phyloP scores from a whole-genome alignment of 2,797 vertebrate species.

The Hyperoplus immaculatus region DNA sequence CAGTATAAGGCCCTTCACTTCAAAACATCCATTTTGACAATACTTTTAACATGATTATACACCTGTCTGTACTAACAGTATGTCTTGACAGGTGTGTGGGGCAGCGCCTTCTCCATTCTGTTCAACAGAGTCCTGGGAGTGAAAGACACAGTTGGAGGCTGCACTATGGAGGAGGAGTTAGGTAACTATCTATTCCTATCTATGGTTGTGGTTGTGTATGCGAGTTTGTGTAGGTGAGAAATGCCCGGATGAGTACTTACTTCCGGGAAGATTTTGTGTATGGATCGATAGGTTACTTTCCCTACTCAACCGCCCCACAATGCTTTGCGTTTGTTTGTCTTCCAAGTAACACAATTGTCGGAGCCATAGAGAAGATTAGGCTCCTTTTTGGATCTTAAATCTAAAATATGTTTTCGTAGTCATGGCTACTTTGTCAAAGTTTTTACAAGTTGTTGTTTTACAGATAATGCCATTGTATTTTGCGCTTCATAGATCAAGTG shows the following conservation, averaged over 20 bases:
- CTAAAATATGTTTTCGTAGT: background rate
- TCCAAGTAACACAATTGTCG: no score
- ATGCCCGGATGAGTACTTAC: no score
- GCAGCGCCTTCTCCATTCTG: constrained; percentile 98
- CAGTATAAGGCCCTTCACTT: no score
- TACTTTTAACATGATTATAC: background rate
- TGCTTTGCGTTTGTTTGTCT: no score
- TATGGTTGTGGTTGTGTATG: background rate
- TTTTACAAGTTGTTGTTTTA: background rate
- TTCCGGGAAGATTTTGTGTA: no score
- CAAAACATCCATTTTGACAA: background rate
- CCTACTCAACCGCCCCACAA: no score
- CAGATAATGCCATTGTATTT: constrained; percentile 17
- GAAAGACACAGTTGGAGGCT: constrained; percentile 86
- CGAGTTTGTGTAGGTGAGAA: no score
- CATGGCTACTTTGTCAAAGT: background rate
- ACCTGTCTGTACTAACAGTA: background rate
- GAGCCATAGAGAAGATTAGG: no score
- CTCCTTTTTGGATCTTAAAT: no score
- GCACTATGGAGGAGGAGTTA: constrained; percentile 98
- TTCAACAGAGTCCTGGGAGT: constrained; percentile 98
- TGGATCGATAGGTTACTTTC: no score
- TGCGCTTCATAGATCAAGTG: background rate
- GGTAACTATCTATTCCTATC: constrained; percentile 83
- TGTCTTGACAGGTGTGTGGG: constrained; percentile 92